Percentiles rank a stretch among this genome's conserved stretches.
phyloP scores from a whole-genome alignment of 2,113 vertebrate species.

The Zingel zingel region DNA sequence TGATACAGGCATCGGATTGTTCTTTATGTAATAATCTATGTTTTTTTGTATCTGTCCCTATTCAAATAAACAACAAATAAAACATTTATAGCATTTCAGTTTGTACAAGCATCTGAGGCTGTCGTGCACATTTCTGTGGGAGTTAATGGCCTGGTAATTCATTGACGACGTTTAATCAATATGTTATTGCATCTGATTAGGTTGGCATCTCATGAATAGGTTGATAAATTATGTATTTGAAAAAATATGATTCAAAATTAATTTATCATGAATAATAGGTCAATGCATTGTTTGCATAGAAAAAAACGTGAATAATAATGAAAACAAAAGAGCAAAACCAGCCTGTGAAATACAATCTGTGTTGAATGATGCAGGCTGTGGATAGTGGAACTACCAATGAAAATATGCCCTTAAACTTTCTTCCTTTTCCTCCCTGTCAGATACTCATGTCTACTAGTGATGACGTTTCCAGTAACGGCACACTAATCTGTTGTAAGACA shows the following conservation, averaged over 20 bases:
- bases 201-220: background rate
- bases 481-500: conserved; percentile 33
- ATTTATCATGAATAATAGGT: background rate
- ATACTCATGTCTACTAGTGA: conserved; percentile 9
- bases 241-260: conserved; percentile 9
- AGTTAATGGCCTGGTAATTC: conserved; percentile 28
- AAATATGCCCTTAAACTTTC: conserved; percentile 25
- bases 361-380: conserved; percentile 27
- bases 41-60: too few species aligned
- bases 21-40: too few species aligned
- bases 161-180: conserved; percentile 36
- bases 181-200: conserved; percentile 10
- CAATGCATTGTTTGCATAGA: background rate
- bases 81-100: background rate
- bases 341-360: conserved; percentile 5
- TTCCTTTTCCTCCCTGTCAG: conserved; percentile 13
- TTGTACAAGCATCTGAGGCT: background rate
- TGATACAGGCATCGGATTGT: too few species aligned
- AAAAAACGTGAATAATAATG: background rate
- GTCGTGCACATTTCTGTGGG: background rate
- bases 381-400: background rate
- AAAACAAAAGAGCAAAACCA: background rate
- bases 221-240: background rate
- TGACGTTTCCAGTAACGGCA: conserved; percentile 34
- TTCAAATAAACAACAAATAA: too few species aligned